phyloP scores from a whole-genome alignment of 1,140 invertebrate species.

The Chionoecetes opilio region DNA sequence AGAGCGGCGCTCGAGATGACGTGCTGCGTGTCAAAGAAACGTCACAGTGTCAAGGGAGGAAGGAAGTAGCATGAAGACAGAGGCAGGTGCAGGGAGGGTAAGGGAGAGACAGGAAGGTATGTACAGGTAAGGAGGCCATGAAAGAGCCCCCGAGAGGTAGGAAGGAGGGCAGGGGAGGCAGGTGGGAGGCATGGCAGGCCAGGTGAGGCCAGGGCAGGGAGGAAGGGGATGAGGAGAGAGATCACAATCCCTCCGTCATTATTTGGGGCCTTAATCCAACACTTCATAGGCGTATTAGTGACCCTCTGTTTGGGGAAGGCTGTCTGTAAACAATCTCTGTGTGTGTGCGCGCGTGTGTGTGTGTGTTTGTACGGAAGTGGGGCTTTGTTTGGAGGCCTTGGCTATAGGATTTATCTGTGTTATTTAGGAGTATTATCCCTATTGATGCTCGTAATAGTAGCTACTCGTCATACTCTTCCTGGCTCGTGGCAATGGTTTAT shows the following conservation, averaged over 20 bases:
- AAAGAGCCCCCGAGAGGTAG: background rate
- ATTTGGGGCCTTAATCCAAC: background rate
- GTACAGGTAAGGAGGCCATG: background rate
- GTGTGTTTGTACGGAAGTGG: no score
- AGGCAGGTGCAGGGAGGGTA: background rate
- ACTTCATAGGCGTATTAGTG: background rate
- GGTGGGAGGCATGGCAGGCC: background rate
- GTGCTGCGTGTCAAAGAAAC: no score
- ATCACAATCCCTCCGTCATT: background rate
- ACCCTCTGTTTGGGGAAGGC: background rate
- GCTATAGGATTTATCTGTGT: background rate
- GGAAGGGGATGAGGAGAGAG: background rate
- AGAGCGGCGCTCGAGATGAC: no score
- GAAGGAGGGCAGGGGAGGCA: background rate
- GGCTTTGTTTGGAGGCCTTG: background rate
- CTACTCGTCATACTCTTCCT: background rate
- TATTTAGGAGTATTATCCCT: background rate
- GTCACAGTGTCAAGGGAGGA: no score
- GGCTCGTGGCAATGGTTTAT: background rate
- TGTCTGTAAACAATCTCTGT: background rate
- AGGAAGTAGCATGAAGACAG: background rate
- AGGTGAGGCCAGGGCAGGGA: background rate
- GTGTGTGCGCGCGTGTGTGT: background rate
- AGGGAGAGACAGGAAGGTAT: background rate
- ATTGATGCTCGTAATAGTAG: background rate